phyloP scores from a whole-genome alignment of 2,888 invertebrate species.

The Chorisops tibialis region DNA sequence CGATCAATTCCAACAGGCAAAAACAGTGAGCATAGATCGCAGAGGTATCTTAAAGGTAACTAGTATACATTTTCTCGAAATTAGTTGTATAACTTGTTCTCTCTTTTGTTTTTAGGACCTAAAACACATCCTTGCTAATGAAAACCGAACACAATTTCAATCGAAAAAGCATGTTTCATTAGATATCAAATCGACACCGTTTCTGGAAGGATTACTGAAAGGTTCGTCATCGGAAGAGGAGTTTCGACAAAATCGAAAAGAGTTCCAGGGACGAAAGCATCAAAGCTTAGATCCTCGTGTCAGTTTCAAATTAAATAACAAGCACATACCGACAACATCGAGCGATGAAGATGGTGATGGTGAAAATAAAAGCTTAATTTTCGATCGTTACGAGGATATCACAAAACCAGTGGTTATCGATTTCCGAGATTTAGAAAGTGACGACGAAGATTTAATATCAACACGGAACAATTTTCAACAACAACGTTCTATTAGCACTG shows the following conservation, averaged over 20 bases:
- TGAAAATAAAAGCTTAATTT: conserved; percentile 50
- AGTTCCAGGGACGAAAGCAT: conserved; percentile 52
- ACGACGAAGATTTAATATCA: conserved; percentile 55
- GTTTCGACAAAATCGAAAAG: conserved; percentile 48
- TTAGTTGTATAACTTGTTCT: not conserved
- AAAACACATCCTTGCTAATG: conserved; percentile 47
- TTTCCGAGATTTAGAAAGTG: conserved; percentile 46
- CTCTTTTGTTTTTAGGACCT: conserved; percentile 41
- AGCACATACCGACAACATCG: conserved; percentile 48
- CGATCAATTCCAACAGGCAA: conserved; percentile 50
- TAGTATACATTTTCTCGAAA: not conserved
- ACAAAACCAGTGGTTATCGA: conserved; percentile 53
- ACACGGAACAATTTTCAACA: conserved; percentile 62
- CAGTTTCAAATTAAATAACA: conserved; percentile 51
- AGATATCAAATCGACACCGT: conserved; percentile 49
- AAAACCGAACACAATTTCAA: conserved; percentile 51
- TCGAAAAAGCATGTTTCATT: conserved; percentile 52
- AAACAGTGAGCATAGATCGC: conserved; percentile 51
- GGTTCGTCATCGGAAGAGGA: conserved; percentile 52
- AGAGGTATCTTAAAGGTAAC: conserved; percentile 50
- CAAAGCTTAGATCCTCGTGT: conserved; percentile 52
- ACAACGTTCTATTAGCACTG: conserved; percentile 60
- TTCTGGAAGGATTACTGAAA: conserved; percentile 49
- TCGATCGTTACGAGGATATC: conserved; percentile 48
- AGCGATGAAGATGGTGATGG: conserved; percentile 48